Evolutionary conservation across 2,888 invertebrate genomes (phyloP), one percentile per base, ranked within the genome.

Genomic region (Scaptomyza tumidula): DNA sequence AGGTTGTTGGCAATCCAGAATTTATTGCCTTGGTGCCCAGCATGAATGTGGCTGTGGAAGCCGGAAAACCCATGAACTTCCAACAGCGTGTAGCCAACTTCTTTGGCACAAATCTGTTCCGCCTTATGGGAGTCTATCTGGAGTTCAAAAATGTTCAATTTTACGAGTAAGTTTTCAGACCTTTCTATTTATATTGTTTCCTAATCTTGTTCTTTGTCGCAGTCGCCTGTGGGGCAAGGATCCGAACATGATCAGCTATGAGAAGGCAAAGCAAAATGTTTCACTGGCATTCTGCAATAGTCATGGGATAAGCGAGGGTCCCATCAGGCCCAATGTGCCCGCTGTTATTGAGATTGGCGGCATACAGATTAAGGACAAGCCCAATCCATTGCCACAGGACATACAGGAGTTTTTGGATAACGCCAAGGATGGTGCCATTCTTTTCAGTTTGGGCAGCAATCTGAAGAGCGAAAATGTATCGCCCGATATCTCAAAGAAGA

Each of bases 381-480:
- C 91, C 0, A 80, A 90, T 64, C 77, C 89, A 0, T 59, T 92
- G 14, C 92, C 92, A 14, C 54, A 92, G 88, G 91, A 92, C 19
- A 80, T 93, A 11, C 72, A 90, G 58, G 77, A 90, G 29, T 91
- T 91, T 39, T 63, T 93, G 14, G 87, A 91, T 39, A 80, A 75
- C 0, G 89, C 90, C 2, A 87, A 89, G 24, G 92, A 94, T 71
- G 93, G 93, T 0, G 92, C 91, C 1, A 90, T 93, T 19, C 90
- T 91, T 29, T 92, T 93, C 62, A 93, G 93, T 65, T 85, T 93
- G 72, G 93, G 93, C 2, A 91, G 93, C 1, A 92, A 92, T 58
- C 70, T 92, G 0, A 86, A 90, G 46, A 90, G 91, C n/a, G 75
- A 89, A 0, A 72, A 88, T 9, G 87, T 95, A 62, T 93, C 94